Evolutionary conservation across 2,113 vertebrate genomes (phyloP).

Genomic region (Ardeotis arabs): DNA sequence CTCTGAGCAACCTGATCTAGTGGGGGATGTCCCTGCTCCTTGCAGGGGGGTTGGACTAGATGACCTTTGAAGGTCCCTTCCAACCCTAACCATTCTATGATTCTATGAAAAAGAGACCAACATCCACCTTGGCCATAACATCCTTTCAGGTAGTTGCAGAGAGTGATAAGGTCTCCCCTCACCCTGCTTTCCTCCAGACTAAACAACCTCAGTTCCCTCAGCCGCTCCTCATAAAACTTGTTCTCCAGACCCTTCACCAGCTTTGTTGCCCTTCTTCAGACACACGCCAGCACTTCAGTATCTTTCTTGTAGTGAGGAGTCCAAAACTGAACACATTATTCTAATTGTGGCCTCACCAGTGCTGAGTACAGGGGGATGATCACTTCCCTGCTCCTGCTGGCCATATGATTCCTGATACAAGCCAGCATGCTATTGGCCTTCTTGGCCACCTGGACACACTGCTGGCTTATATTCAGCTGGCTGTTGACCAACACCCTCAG

Average conservation of each 20-base stretch:
- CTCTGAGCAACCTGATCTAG: too few relatives aligned
- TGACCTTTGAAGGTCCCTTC: too few relatives aligned
- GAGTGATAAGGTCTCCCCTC: neutral
- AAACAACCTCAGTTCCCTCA: neutral
- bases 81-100: too few relatives aligned
- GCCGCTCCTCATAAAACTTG: rapidly evolving
- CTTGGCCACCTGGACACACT: neutral
- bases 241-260: neutral
- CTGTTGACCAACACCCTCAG: rapidly evolving
- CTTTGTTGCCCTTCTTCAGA: neutral
- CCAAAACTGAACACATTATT: neutral
- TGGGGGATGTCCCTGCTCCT: too few relatives aligned
- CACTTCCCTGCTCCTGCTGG: neutral
- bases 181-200: neutral
- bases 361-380: rapidly evolving
- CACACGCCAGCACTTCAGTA: neutral
- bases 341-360: rapidly evolving
- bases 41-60: too few relatives aligned
- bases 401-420: neutral
- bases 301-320: neutral
- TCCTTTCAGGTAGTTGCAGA: neutral
- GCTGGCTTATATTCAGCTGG: neutral
- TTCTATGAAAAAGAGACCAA: neutral
- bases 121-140: rapidly evolving
- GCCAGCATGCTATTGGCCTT: neutral